Evolutionary conservation across 2,888 invertebrate genomes (phyloP).

Genomic region (Mythimna impura): DNA sequence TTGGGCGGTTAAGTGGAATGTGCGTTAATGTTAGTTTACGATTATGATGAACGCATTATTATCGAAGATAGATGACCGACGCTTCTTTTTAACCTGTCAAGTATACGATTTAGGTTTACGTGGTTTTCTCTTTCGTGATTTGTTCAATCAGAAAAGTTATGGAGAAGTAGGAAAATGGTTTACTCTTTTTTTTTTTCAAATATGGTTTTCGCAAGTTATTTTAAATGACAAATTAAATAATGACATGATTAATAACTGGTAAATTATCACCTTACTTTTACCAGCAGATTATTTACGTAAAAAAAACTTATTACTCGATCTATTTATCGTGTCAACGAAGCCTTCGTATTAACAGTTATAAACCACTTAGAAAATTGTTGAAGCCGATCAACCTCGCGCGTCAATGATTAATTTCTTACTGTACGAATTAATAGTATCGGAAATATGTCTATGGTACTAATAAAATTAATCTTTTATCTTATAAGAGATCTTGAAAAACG

Average conservation of each 20-base stretch:
- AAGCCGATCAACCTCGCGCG: slow-evolving; percentile 68
- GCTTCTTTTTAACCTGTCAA: slow-evolving; percentile 23
- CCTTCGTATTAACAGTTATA: slow-evolving; percentile 72
- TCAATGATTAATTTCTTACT: slow-evolving; percentile 80
- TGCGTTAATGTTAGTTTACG: slow-evolving; percentile 51
- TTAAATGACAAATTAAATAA: not conserved
- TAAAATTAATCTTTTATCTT: slow-evolving; percentile 63
- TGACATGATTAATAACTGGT: not conserved
- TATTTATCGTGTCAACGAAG: slow-evolving; percentile 67
- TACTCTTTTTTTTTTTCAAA: not conserved
- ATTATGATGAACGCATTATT: slow-evolving; percentile 57
- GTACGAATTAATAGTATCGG: slow-evolving; percentile 60
- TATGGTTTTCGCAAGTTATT: not conserved
- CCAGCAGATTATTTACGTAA: not conserved
- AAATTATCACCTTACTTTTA: not conserved
- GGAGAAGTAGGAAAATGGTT: not conserved
- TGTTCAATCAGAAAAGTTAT: slow-evolving; percentile 24
- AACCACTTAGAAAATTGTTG: slow-evolving; percentile 71
- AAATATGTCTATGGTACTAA: slow-evolving; percentile 57
- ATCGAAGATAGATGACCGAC: slow-evolving; percentile 40
- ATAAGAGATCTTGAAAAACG: slow-evolving; percentile 27
- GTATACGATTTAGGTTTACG: slow-evolving; percentile 11
- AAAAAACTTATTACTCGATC: slow-evolving; percentile 41
- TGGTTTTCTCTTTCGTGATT: slow-evolving; percentile 12
- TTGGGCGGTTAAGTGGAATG: slow-evolving; percentile 47